Evolutionary conservation across 2,888 invertebrate genomes (phyloP).

Genomic region (Andricus quercusramuli): DNA sequence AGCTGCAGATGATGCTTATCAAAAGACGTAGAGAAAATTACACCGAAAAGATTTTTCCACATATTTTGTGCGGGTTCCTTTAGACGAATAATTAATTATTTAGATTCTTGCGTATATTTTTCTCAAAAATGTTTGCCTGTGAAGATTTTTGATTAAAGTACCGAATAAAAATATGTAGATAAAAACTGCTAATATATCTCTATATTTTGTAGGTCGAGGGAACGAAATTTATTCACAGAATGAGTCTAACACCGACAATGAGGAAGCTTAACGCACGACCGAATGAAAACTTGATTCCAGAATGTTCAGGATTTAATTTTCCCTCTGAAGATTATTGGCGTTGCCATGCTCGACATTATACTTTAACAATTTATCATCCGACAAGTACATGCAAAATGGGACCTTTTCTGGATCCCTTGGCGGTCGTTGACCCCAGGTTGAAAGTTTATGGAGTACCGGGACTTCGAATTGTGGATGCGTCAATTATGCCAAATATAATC

Average conservation of each 20-base stretch:
- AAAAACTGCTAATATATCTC: neutral
- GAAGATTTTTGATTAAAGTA: neutral
- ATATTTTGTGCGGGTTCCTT: no score
- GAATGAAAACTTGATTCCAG: slow-evolving; percentile 84
- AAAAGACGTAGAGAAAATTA: no score
- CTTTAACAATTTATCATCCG: slow-evolving; percentile 90
- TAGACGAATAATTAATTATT: no score
- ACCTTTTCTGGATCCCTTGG: slow-evolving; percentile 80
- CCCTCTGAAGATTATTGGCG: slow-evolving; percentile 88
- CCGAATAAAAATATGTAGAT: neutral
- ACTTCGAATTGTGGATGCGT: slow-evolving; percentile 89
- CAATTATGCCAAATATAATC: slow-evolving; percentile 89
- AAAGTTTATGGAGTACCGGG: slow-evolving; percentile 84
- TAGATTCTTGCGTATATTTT: neutral
- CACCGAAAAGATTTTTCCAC: no score
- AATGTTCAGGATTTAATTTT: slow-evolving; percentile 83
- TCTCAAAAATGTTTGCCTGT: neutral
- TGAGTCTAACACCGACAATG: slow-evolving; percentile 83
- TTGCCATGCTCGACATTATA: slow-evolving; percentile 87
- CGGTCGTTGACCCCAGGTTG: slow-evolving; percentile 87
- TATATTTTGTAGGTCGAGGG: slow-evolving; percentile 82
- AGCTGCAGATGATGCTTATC: no score
- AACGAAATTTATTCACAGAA: slow-evolving; percentile 83
- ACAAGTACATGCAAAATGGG: slow-evolving; percentile 92
- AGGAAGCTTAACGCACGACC: slow-evolving; percentile 82